These are phyloP conservation scores for Eulemur rufifrons DNA, from an alignment of 2,113 vertebrate genomes.

Conservation along the genomic window DNA sequence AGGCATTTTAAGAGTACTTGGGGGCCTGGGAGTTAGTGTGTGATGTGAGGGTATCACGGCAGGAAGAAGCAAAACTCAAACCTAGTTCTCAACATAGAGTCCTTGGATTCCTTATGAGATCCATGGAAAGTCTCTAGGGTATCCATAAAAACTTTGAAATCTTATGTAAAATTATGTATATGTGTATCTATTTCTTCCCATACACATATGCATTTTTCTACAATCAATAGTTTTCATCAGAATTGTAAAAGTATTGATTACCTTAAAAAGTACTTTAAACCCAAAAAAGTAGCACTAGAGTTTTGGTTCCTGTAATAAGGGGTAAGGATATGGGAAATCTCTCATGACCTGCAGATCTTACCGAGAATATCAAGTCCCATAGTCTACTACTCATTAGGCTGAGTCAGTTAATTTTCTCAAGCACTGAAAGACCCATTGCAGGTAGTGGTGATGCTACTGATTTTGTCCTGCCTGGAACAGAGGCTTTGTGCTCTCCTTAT, in stretches of 20 bases:
- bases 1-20: background rate
- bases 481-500: background rate
- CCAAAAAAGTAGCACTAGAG: background rate
- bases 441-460: background rate
- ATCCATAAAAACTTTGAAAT: background rate
- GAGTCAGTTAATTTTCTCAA: background rate
- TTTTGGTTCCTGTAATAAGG: background rate
- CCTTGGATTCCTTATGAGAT: background rate
- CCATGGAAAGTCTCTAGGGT: background rate
- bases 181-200: background rate
- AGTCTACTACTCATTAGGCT: background rate
- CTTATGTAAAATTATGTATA: background rate
- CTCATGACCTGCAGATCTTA: background rate
- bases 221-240: background rate
- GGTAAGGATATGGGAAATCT: background rate
- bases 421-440: background rate
- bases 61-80: background rate
- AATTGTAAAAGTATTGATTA: background rate
- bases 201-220: background rate
- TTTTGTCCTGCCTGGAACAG: background rate
- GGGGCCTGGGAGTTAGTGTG: background rate
- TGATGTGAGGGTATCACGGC: background rate
- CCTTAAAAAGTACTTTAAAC: background rate
- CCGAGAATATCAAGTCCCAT: background rate
- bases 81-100: background rate